Conservation (phyloP, 2,113 vertebrate species). For the Dolichallabes microphthalmus region DNA sequence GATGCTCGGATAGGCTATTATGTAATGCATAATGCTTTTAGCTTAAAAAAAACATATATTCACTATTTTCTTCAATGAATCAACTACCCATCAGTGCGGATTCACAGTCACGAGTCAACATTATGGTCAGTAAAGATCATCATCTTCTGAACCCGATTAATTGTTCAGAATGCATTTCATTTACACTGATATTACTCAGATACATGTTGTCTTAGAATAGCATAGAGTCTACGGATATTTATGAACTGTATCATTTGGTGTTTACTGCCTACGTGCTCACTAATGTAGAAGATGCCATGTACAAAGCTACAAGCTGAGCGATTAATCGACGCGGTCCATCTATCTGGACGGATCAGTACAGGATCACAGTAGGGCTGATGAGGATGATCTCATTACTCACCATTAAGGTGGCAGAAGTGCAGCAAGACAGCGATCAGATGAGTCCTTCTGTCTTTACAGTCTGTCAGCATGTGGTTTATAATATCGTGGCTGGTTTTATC, state of each 20-base stretch:
- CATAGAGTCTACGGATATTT: neutral
- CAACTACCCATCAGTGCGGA: neutral
- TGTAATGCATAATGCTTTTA: neutral
- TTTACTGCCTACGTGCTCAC: neutral
- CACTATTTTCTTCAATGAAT: neutral
- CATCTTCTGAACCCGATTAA: neutral
- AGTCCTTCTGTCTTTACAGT: neutral
- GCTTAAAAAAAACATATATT: neutral
- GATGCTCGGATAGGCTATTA: neutral
- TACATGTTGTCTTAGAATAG: neutral
- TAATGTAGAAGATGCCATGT: neutral
- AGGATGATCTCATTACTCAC: conserved; percentile 18
- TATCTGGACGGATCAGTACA: neutral
- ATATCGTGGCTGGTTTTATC: neutral
- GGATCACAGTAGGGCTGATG: neutral
- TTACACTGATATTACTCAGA: neutral
- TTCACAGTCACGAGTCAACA: neutral
- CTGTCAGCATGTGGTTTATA: neutral
- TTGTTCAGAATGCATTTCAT: neutral
- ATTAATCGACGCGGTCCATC: neutral
- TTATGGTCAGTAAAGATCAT: neutral
- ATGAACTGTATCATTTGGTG: neutral
- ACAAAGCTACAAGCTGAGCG: neutral
- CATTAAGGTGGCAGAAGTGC: conserved; percentile 27
- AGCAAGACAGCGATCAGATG: neutral